Evolutionary conservation across 2,888 invertebrate genomes (phyloP).

Genomic region (Torymus texanus): DNA sequence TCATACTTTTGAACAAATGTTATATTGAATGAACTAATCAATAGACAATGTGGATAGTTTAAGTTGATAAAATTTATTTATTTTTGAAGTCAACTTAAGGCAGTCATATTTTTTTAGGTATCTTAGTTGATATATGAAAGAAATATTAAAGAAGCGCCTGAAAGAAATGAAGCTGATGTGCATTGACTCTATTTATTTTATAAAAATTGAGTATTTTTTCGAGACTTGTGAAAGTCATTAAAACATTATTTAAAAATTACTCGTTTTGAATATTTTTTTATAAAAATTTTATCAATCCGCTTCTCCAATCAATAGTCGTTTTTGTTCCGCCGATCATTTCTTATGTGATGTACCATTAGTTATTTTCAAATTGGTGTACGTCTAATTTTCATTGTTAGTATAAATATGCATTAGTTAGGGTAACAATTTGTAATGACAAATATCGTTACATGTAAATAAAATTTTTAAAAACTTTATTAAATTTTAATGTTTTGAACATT

Average conservation of each 20-base stretch:
- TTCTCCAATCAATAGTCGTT: slow-evolving; percentile 51
- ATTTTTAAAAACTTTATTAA: slow-evolving; percentile 58
- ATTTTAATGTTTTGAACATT: slow-evolving; percentile 55
- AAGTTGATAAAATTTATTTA: slow-evolving; percentile 54
- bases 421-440: slow-evolving; percentile 58
- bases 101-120: slow-evolving; percentile 56
- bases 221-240: slow-evolving; percentile 48
- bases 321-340: slow-evolving; percentile 52
- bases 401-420: slow-evolving; percentile 58
- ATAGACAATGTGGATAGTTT: slow-evolving; percentile 47
- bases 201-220: slow-evolving; percentile 54
- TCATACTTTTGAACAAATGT: slow-evolving; percentile 48
- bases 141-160: slow-evolving; percentile 55
- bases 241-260: slow-evolving; percentile 48
- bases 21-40: slow-evolving; percentile 42
- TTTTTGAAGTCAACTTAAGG: slow-evolving; percentile 55
- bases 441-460: slow-evolving; percentile 58
- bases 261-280: slow-evolving; percentile 49
- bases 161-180: slow-evolving; percentile 53
- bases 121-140: slow-evolving; percentile 54
- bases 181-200: slow-evolving; percentile 56
- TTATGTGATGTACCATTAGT: slow-evolving; percentile 56
- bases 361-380: slow-evolving; percentile 54
- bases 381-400: slow-evolving; percentile 58
- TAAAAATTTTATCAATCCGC: slow-evolving; percentile 50